Percentiles rank a stretch among this genome's conserved stretches.
Conservation (phyloP, 2,888 invertebrate genomes). For the Palloptera scutellata region DNA sequence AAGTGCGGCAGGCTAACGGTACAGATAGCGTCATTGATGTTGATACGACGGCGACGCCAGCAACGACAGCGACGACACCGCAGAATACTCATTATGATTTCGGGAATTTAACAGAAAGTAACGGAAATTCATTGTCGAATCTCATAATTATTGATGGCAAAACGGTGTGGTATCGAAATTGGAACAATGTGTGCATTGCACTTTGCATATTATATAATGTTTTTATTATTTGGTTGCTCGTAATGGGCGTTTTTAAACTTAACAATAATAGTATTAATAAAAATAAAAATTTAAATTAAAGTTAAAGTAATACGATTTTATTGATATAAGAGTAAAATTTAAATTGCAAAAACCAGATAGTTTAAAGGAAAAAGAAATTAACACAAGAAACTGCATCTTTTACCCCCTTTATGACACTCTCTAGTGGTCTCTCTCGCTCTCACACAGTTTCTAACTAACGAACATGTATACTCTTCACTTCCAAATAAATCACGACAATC, state of each 20-base stretch:
- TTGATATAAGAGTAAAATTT: slow-evolving; percentile 1
- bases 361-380: neutral
- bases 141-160: neutral
- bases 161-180: slow-evolving; percentile 16
- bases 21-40: neutral
- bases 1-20: too few relatives aligned
- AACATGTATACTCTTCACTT: slow-evolving; percentile 53
- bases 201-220: slow-evolving; percentile 22
- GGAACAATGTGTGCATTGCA: slow-evolving; percentile 21
- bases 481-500: slow-evolving; percentile 47
- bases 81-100: neutral
- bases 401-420: too few relatives aligned
- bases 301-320: neutral
- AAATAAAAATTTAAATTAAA: neutral
- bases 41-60: neutral
- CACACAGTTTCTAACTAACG: slow-evolving; percentile 43
- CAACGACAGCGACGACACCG: neutral
- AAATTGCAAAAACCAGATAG: too few relatives aligned
- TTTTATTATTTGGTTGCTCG: slow-evolving; percentile 9
- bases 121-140: neutral
- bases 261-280: neutral
- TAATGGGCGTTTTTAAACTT: slow-evolving; percentile 5
- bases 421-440: neutral
- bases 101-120: neutral
- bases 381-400: neutral